A percentile compares a stretch with the other conserved stretches of the same genome.
Conservation (phyloP, 2,113 vertebrate species). For the Lophotis ruficrista region DNA sequence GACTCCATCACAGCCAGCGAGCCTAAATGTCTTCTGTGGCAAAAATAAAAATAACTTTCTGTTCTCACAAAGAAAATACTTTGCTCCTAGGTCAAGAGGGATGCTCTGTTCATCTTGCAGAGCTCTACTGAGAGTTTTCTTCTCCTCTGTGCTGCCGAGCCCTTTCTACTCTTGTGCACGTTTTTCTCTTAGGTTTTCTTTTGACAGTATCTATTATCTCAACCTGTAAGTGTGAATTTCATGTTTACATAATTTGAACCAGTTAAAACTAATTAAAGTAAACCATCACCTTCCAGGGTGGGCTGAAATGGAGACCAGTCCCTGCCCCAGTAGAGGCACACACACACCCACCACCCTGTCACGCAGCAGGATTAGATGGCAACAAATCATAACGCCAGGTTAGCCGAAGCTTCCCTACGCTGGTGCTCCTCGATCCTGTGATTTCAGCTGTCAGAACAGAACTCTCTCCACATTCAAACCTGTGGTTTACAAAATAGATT, state of each 20-base stretch:
- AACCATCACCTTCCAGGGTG: background rate
- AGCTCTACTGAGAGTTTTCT: background rate
- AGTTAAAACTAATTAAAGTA: constrained; percentile 25
- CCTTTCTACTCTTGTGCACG: background rate
- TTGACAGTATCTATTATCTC: background rate
- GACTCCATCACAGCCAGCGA: background rate
- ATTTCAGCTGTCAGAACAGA: background rate
- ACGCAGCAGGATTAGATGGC: background rate
- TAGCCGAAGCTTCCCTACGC: background rate
- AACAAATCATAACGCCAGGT: background rate
- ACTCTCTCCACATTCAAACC: background rate
- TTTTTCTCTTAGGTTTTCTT: background rate
- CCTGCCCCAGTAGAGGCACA: background rate
- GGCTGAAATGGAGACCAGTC: background rate
- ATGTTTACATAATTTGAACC: constrained; percentile 6
- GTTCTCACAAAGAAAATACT: background rate
- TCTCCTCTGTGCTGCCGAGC: background rate
- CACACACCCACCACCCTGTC: background rate
- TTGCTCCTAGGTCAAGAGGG: background rate
- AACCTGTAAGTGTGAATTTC: constrained; percentile 13
- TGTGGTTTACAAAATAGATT: background rate
- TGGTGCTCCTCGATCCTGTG: background rate
- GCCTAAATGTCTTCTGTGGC: background rate
- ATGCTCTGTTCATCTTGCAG: background rate
- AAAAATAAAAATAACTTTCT: constrained; percentile 5